Percentiles rank a stretch among this genome's conserved stretches.
phyloP scores from a whole-genome alignment of 2,888 invertebrate genomes.

The Limnephilus auricula region DNA sequence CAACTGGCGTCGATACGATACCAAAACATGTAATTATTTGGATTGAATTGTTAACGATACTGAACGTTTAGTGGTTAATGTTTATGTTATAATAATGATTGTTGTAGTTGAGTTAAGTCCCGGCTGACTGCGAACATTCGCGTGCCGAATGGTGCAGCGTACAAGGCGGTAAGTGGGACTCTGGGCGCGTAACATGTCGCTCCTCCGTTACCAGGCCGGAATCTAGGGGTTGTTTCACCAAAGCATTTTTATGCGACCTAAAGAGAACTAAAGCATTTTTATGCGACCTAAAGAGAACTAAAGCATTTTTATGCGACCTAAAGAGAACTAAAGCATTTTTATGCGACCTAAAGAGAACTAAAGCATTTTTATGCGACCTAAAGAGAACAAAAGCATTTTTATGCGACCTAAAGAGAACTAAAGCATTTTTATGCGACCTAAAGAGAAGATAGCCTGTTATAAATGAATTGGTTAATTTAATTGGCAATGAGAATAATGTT shows the following conservation, averaged over 20 bases:
- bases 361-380: no score
- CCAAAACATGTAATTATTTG: not conserved
- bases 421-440: no score
- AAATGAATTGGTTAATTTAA: not conserved
- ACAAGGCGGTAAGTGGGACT: constrained; percentile 28
- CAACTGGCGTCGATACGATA: not conserved
- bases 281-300: no score
- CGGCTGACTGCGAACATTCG: constrained; percentile 20
- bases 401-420: no score
- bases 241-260: no score
- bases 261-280: not conserved
- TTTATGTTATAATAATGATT: constrained; percentile 16
- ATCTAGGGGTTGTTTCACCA: not conserved
- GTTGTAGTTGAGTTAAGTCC: constrained; percentile 5
- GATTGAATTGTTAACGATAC: constrained; percentile 4
- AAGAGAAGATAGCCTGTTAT: not conserved
- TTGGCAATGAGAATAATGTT: no score
- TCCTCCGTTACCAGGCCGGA: constrained; percentile 43
- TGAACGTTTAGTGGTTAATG: not conserved
- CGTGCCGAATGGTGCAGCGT: constrained; percentile 51
- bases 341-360: no score
- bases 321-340: no score
- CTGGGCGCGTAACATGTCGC: constrained; percentile 46
- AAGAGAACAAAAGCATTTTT: no score
- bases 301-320: no score